A percentile compares a stretch with the other conserved stretches of the same genome.
Evolutionary conservation across 2,113 vertebrate species (phyloP).

Genomic region (Nyctibius bracteatus): DNA sequence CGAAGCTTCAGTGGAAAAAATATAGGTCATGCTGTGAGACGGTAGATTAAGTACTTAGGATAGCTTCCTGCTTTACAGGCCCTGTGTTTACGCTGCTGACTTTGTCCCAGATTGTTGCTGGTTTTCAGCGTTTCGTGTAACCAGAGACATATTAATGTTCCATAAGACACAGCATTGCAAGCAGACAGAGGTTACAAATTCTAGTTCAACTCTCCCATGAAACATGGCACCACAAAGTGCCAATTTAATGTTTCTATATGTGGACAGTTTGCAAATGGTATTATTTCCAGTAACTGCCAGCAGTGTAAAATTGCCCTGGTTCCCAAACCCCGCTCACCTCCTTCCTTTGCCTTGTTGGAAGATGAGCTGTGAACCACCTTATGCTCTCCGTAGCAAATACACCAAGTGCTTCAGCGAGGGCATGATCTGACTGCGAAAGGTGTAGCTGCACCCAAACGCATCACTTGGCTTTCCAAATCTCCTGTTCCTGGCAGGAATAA

Average conservation of each 20-base stretch:
- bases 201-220: background rate
- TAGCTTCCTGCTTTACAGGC: background rate
- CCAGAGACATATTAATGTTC: background rate
- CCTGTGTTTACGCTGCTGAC: fast-evolving
- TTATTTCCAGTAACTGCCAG: background rate
- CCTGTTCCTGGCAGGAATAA: background rate
- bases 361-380: background rate
- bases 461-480: background rate
- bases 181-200: background rate
- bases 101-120: background rate
- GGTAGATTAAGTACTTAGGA: background rate
- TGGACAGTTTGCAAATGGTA: background rate
- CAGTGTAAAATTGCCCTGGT: background rate
- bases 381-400: fast-evolving
- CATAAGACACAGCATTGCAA: background rate
- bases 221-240: fast-evolving
- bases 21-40: background rate
- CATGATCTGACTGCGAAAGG: fast-evolving
- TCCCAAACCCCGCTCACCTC: background rate
- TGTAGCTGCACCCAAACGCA: background rate
- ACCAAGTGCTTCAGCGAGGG: background rate
- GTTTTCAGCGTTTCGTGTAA: fast-evolving
- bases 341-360: background rate
- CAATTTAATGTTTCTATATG: fast-evolving
- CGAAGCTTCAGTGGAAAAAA: background rate